Base-by-base conservation (phyloP, 2,888 invertebrate species). In the Colletes collaris region DNA sequence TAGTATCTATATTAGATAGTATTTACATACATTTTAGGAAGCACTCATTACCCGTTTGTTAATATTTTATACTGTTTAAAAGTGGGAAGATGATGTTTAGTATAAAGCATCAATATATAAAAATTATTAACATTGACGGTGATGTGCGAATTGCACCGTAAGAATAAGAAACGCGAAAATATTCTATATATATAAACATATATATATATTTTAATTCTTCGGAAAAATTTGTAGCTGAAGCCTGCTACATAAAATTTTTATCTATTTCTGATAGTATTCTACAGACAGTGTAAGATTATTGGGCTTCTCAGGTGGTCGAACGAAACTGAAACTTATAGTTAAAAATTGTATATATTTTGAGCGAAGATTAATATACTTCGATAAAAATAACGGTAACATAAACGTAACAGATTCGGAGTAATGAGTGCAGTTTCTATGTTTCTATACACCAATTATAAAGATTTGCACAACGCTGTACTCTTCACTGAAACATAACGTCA, bases 21-120 rank as follows among this genome's bases (percentile, higher is more conserved):
- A 81, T 77, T 71, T 85, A 76, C 56, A 78, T 66, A 60, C 37
- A 76, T 60, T 53, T 19, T 59, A 66, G 64, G 67, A 84, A 83
- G 81, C 70, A 83, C 73, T 77, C 81, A 81, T 85, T 76, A 85
- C 66, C 62, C 67, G 69, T 60, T 46, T 7, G 16, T 65, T 11
- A 37, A 67, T 73, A 63, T 63, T 60, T 63, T n/a, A 16, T 55
- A n/a, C 6, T 16, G 16, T 58, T 62, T n/a, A 55, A 55, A 4
- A 53, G 13, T 44, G 50, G 55, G 16, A 72, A 68, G 55, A 73
- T 83, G 7, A 64, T 50, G 40, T 35, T 3, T 35, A 40, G 11
- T 69, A 44, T 27, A 64, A 4, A 13, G n/a, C n/a, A 40, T 50
- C 11, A 56, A 55, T 46, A 35, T 46, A 16, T 63, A 55, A 35